These are phyloP conservation scores for Poecilia latipinna DNA, from an alignment of 2,113 vertebrate species.

Conservation along the genomic window DNA sequence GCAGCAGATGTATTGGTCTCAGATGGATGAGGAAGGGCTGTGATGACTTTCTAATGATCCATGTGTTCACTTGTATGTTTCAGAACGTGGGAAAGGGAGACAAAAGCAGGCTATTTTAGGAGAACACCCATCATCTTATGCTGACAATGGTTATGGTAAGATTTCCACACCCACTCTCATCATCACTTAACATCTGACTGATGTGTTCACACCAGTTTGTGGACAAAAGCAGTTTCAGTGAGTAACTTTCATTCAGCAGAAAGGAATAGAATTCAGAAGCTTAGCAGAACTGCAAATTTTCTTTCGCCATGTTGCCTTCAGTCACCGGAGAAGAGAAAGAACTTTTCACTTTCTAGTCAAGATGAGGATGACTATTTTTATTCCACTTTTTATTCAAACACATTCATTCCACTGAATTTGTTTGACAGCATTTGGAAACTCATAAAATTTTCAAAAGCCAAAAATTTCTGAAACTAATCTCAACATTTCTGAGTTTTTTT, in stretches of 20 bases:
- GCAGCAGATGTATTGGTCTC: constrained; percentile 5
- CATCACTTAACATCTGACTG: not conserved
- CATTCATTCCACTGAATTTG: no score
- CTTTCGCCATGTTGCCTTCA: no score
- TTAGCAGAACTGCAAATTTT: not conserved
- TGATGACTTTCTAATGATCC: not conserved
- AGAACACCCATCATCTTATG: constrained; percentile 89
- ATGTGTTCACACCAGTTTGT: no score
- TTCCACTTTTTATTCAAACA: no score
- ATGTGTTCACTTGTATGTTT: constrained; percentile 58
- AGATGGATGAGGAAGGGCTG: not conserved
- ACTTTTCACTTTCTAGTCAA: no score
- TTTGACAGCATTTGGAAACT: no score
- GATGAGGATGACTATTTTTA: no score
- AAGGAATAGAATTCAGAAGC: not conserved
- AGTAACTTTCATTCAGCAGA: not conserved
- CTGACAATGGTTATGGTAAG: constrained; percentile 91
- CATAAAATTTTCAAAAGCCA: no score
- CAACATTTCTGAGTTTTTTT: no score
- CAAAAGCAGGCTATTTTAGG: constrained; percentile 97
- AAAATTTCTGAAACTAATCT: no score
- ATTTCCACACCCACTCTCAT: constrained; percentile 26
- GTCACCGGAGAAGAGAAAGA: no score
- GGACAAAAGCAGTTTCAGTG: no score
- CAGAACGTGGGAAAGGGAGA: constrained; percentile 93